A percentile compares a stretch with the other conserved stretches of the same genome.
Evolutionary conservation across 2,888 invertebrate species (phyloP).

Genomic region (Ennomos erosarius): DNA sequence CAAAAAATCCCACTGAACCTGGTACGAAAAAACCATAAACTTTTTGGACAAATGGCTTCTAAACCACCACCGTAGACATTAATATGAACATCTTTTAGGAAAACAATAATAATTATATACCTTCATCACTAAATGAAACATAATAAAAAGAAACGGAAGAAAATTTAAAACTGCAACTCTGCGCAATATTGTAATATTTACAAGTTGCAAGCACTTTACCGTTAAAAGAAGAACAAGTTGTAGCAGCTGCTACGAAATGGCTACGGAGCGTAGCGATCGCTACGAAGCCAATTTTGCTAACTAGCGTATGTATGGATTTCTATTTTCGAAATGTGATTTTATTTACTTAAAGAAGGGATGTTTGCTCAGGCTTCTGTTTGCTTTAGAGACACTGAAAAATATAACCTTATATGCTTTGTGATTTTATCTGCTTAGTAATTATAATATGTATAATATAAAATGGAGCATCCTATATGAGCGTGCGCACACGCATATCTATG

Average conservation of each 20-base stretch:
- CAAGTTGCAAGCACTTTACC: background rate
- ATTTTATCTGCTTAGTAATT: too few relatives aligned
- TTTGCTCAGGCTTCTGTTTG: background rate
- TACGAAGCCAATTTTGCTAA: slow-evolving; percentile 13
- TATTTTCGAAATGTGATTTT: background rate
- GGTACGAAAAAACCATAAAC: too few relatives aligned
- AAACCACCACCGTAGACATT: too few relatives aligned
- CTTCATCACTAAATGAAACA: background rate
- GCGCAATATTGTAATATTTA: background rate
- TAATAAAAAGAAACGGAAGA: background rate
- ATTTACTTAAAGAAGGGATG: background rate
- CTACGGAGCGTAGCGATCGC: slow-evolving; percentile 12
- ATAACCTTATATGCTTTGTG: too few relatives aligned
- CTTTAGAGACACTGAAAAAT: too few relatives aligned
- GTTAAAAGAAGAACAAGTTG: slow-evolving; percentile 2
- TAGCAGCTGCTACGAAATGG: slow-evolving; percentile 10
- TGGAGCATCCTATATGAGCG: too few relatives aligned
- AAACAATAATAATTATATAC: too few relatives aligned
- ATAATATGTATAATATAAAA: too few relatives aligned
- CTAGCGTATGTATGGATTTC: background rate
- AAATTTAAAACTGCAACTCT: background rate
- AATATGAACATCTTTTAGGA: too few relatives aligned
- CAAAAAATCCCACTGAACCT: too few relatives aligned
- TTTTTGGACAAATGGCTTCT: too few relatives aligned
- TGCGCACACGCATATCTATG: too few relatives aligned